Conservation (phyloP, 2,888 invertebrate genomes). For the Caenorhabditis sp. region DNA sequence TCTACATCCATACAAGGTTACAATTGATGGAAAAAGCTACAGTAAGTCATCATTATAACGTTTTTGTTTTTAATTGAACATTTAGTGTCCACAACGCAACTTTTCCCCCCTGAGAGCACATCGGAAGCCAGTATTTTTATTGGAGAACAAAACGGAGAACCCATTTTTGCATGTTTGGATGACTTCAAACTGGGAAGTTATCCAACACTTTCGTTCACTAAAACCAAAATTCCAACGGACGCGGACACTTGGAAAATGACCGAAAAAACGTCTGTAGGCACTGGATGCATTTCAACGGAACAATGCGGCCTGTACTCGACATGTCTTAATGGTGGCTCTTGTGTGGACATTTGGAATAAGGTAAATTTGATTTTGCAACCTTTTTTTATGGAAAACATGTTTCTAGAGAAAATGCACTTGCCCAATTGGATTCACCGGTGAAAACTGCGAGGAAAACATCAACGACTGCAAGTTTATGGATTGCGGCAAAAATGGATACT, state of each 20-base stretch:
- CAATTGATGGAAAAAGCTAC: constrained; percentile 64
- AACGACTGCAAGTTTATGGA: constrained; percentile 71
- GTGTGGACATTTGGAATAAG: constrained; percentile 72
- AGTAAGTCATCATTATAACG: constrained; percentile 38
- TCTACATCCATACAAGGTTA: constrained; percentile 61
- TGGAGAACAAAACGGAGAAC: constrained; percentile 33
- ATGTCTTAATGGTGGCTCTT: constrained; percentile 69
- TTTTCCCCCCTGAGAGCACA: constrained; percentile 56
- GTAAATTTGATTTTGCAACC: constrained; percentile 5
- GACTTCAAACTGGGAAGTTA: constrained; percentile 63
- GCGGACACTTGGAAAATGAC: constrained; percentile 46
- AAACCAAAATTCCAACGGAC: constrained; percentile 48
- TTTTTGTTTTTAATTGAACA: background rate
- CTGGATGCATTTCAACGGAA: constrained; percentile 66
- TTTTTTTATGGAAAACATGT: background rate
- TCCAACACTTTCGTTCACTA: constrained; percentile 64
- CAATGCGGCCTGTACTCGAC: constrained; percentile 70
- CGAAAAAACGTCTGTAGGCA: constrained; percentile 52
- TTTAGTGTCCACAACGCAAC: constrained; percentile 45
- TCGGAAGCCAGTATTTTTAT: constrained; percentile 30
- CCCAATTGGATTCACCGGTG: constrained; percentile 73
- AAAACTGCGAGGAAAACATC: constrained; percentile 72
- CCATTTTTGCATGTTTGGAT: constrained; percentile 61
- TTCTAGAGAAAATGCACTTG: constrained; percentile 62
- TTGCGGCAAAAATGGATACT: constrained; percentile 67